Base-by-base conservation (phyloP, 2,797 vertebrate species). In the Notolabrus celidotus region DNA sequence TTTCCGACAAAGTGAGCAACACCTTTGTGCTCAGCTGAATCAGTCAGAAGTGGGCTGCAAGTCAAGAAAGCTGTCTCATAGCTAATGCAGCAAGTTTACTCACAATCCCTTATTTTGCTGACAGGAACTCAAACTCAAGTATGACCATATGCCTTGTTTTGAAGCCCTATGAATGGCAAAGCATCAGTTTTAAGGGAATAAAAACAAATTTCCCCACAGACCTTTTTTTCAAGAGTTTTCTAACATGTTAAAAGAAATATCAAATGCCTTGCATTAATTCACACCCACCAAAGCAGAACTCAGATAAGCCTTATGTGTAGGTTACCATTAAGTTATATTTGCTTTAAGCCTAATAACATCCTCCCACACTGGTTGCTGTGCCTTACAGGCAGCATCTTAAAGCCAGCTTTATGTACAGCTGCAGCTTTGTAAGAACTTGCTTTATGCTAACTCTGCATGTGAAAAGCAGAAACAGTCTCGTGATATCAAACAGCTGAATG, bases 21-120 rank as follows among this genome's bases (percentile, higher is more conserved):
- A 20, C 38, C 63, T 67, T 42, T 36, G 34, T 36, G 34, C 34
- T 54, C 22, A 23, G 11, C 20, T 53, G 27, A 36, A 47, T 27
- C 23, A 10, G 19, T 54, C 47, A 45, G 63, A 43, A 14, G 14
- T 17, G 17, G 50, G n/a, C 19, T 27, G 27, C 27, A 3, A 6
- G 3, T 43, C 4, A 45, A 29, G 3, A 43, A 1, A 34, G 17
- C 12, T 39, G 15, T 19, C 38, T 41, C 17, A n/a, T 9, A n/a
- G 6, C 39, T 42, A n/a, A n/a, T 17, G 4, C 39, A n/a, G 17
- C 39, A 42, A 5, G 39, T n/a, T 42, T 19, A 42, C 17, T 17
- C 22, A 6, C 29, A 23, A 23, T 15, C 12, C 10, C 45, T 47
- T 29, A 7, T 31, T 6, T 1, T 31, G 29, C 7, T 31, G 5